Percentiles rank a stretch among this genome's conserved stretches.
These are phyloP conservation scores for Scylla paramamosain DNA, from an alignment of 1,140 invertebrate genomes.

Conservation along the genomic window DNA sequence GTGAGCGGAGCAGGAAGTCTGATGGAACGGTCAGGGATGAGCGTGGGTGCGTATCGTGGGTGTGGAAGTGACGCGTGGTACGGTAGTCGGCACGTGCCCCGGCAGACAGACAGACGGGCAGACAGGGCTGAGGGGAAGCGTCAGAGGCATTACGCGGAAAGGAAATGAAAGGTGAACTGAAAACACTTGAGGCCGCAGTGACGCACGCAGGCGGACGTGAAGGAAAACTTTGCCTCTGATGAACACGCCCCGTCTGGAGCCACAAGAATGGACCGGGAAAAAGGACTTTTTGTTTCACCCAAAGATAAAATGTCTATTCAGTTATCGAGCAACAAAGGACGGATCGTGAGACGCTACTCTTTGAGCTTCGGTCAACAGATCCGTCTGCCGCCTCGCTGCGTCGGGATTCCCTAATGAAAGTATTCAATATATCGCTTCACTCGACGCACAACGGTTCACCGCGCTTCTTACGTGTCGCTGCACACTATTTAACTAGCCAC, in stretches of 20 bases:
- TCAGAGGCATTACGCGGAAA: neutral
- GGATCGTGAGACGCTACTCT: neutral
- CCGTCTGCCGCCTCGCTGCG: neutral
- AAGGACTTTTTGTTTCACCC: neutral
- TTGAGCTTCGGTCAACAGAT: neutral
- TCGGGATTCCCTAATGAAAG: neutral
- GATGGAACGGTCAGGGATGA: neutral
- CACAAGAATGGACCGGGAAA: neutral
- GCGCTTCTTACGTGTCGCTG: neutral
- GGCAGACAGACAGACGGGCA: neutral
- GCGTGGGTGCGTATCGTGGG: too few relatives aligned
- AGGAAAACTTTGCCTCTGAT: neutral
- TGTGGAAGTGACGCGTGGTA: neutral
- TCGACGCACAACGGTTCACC: neutral
- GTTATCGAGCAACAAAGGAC: neutral
- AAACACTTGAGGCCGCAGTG: neutral
- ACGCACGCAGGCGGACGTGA: neutral
- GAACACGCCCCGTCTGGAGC: neutral
- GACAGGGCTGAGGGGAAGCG: too few relatives aligned
- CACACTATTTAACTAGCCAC: neutral
- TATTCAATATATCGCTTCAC: neutral
- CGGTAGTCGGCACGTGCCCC: neutral
- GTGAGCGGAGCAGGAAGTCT: neutral
- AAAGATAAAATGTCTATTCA: neutral
- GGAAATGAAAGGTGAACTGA: neutral